Percentiles rank a stretch among this genome's conserved stretches.
These are phyloP conservation scores for Pantherophis guttatus DNA, from an alignment of 2,113 vertebrate genomes.

Conservation along the genomic window DNA sequence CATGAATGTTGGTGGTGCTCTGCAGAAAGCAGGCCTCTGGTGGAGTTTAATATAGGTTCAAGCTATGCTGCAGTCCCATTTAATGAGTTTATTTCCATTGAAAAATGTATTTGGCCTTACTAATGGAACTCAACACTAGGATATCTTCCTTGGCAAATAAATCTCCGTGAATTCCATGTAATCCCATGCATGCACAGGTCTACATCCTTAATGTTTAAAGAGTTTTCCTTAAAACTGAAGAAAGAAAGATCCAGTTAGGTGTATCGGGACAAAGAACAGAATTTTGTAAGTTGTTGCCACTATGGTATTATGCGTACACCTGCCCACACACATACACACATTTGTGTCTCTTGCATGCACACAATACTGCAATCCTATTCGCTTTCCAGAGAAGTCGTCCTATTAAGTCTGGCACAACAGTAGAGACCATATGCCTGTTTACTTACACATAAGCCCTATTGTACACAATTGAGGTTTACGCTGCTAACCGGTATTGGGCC, in stretches of 20 bases:
- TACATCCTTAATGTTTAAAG: not conserved
- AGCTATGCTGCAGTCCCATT: not conserved
- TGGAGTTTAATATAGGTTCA: not conserved
- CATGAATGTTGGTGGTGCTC: not conserved
- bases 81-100: not conserved
- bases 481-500: not conserved
- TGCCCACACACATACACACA: not conserved
- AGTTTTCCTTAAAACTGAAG: not conserved
- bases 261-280: not conserved
- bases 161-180: not conserved
- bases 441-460: not conserved
- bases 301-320: not conserved
- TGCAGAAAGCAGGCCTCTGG: not conserved
- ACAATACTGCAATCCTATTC: not conserved
- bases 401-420: not conserved
- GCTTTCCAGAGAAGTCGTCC: not conserved
- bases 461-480: not conserved
- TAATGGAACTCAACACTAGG: not conserved
- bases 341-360: not conserved
- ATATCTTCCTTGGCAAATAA: not conserved
- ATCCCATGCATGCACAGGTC: not conserved
- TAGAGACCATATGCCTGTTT: not conserved
- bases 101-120: not conserved
- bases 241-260: not conserved
- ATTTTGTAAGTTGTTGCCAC: not conserved